These are phyloP conservation scores for Microdon myrmicae DNA, from an alignment of 2,888 invertebrate genomes.

Conservation along the genomic window DNA sequence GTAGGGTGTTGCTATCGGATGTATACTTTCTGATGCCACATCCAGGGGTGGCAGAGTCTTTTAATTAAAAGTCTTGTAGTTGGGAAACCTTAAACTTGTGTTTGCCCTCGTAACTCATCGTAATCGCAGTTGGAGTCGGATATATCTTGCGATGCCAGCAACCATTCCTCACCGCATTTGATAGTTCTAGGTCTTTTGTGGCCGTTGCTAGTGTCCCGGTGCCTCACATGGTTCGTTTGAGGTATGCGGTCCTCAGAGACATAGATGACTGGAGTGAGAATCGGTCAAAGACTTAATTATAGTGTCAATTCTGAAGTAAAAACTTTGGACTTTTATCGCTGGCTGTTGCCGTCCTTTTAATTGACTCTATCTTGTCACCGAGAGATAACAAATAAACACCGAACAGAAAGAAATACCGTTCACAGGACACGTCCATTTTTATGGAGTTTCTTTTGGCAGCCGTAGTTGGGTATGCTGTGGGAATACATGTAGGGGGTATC, in stretches of 20 bases:
- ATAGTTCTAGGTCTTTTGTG: slow-evolving; percentile 25
- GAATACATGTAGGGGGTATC: too few species aligned
- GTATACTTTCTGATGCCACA: too few species aligned
- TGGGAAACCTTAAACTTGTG: slow-evolving; percentile 8
- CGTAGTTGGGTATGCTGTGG: too few species aligned
- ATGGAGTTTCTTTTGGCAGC: slow-evolving; percentile 14
- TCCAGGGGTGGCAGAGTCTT: slow-evolving; percentile 30
- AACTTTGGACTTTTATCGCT: slow-evolving; percentile 50
- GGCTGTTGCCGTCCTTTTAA: slow-evolving; percentile 45
- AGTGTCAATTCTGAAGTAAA: slow-evolving; percentile 49
- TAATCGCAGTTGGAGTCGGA: slow-evolving; percentile 40
- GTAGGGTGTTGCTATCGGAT: slow-evolving; percentile 21
- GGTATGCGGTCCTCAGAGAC: slow-evolving; percentile 1
- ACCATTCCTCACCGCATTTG: slow-evolving; percentile 35
- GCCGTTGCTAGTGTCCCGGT: slow-evolving; percentile 7
- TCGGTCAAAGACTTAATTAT: slow-evolving; percentile 48
- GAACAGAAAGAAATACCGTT: not conserved
- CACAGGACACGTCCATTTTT: slow-evolving; percentile 31
- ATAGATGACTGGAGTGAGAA: not conserved
- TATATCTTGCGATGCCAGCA: slow-evolving; percentile 50
- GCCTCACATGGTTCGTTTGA: not conserved
- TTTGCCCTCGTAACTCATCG: slow-evolving; percentile 34
- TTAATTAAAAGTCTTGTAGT: slow-evolving; percentile 43
- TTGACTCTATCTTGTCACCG: slow-evolving; percentile 47
- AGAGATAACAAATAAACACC: slow-evolving; percentile 40